Base-by-base conservation (phyloP, 2,113 vertebrate species). In the Istiophorus platypterus region DNA sequence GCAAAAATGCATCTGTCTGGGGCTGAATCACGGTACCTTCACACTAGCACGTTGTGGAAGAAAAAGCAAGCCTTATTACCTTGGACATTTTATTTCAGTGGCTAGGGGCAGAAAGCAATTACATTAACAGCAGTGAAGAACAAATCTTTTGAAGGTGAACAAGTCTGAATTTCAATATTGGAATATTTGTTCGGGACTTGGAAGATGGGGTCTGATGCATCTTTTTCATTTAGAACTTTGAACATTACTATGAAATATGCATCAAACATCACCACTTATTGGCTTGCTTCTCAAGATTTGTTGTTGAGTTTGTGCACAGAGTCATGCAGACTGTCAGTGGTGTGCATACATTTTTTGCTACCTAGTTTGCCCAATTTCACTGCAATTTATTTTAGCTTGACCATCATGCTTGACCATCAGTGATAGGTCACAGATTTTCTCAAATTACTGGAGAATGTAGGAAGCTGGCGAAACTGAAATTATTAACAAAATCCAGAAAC, bases 141-240 rank as follows among this genome's bases (percentile, higher is more conserved):
- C 81, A 86, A 78, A 78, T 85, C 72, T 85, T 88, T 78, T 72
- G 61, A 89, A 89, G 84, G 78, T 87, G 76, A 88, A 80, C 85
- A 83, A 86, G 34, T 64, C 52, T 54, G 72, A 69, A 85, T 86
- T 86, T 89, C 39, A 86, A 79, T 78, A 71, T 56, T 82, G 71
- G n/a, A 79, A 85, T 81, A 83, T 68, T 52, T 83, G 24, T 68
- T 78, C 45, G 64, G 54, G 26, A 68, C 61, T 73, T 17, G 22
- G 31, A 57, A 67, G 58, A 57, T 62, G 15, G 12, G 29, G 58
- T 78, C 2, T 59, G 76, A 69, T 65, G 67, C 20, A n/a, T 70
- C 76, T 86, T 80, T n/a, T 65, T 51, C 8, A 69, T 76, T 80
- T 72, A 37, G 18, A 70, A 79, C 52, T 67, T 47, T 78, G 27